Evolutionary conservation across 2,888 invertebrate genomes (phyloP).

Genomic region (Drosophila neonasuta): DNA sequence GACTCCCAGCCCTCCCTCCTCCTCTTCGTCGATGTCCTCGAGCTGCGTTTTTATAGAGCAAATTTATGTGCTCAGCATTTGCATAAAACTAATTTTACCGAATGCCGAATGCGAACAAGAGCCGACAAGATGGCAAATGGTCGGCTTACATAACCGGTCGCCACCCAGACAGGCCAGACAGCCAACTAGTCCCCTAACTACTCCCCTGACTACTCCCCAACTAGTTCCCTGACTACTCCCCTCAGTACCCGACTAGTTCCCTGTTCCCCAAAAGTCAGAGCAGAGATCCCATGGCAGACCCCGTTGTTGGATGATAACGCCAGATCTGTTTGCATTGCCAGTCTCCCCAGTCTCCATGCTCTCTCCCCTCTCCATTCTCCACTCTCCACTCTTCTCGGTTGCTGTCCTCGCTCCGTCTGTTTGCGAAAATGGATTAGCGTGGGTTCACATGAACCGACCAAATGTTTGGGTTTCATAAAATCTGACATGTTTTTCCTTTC

Average conservation of each 20-base stretch:
- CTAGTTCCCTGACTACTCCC: too few relatives aligned
- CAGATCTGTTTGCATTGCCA: constrained; percentile 70
- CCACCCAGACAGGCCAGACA: constrained; percentile 38
- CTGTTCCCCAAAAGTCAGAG: not conserved
- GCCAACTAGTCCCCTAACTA: too few relatives aligned
- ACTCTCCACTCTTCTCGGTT: not conserved
- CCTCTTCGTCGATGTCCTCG: constrained; percentile 17
- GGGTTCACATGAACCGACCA: constrained; percentile 74
- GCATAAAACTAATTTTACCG: constrained; percentile 72
- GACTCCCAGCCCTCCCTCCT: not conserved
- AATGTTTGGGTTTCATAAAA: constrained; percentile 76
- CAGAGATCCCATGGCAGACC: constrained; percentile 3
- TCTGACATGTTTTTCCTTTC: constrained; percentile 54
- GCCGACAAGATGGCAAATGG: constrained; percentile 37
- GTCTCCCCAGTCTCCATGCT: constrained; percentile 3
- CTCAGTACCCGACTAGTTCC: not conserved
- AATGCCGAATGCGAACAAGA: constrained; percentile 48
- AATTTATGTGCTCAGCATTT: constrained; percentile 74
- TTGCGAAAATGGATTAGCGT: constrained; percentile 76
- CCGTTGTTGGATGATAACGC: constrained; percentile 53
- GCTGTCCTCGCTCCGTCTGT: constrained; percentile 14
- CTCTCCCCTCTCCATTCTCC: not conserved
- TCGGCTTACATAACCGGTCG: constrained; percentile 61
- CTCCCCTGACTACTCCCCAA: too few relatives aligned
- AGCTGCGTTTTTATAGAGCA: constrained; percentile 62